Percentiles rank a stretch among this genome's conserved stretches.
Conservation (phyloP, 1,140 invertebrate genomes). For the Asobara japonica region DNA sequence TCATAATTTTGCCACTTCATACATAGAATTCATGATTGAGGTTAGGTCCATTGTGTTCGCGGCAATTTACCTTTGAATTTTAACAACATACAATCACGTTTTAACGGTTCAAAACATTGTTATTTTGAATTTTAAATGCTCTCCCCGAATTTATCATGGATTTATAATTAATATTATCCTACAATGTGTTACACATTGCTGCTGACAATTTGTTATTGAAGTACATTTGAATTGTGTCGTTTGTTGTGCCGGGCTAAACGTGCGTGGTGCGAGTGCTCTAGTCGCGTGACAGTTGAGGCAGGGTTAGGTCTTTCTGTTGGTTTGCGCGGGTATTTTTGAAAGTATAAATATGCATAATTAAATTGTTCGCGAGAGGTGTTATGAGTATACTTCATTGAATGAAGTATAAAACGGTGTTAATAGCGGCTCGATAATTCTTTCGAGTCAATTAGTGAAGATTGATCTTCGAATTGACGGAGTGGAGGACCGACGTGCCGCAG, state of each 20-base stretch:
- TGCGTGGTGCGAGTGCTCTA: not conserved
- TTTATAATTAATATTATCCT: not conserved
- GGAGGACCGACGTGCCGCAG: not conserved
- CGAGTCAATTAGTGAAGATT: not conserved
- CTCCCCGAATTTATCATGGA: not conserved
- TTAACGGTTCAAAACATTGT: not conserved
- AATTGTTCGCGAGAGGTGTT: not conserved
- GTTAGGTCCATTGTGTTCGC: constrained; percentile 5
- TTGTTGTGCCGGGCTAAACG: constrained; percentile 13
- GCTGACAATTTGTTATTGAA: not conserved
- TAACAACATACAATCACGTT: not conserved
- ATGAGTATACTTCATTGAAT: not conserved
- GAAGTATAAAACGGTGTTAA: not conserved
- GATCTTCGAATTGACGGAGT: not conserved
- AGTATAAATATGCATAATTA: not conserved
- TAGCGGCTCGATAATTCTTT: not conserved
- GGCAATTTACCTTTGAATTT: not conserved
- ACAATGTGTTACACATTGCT: not conserved
- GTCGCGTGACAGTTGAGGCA: not conserved
- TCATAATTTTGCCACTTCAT: not conserved
- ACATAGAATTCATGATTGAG: not conserved
- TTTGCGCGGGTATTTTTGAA: not conserved
- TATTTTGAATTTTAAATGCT: not conserved
- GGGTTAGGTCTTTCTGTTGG: not conserved
- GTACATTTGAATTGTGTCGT: not conserved